phyloP scores from a whole-genome alignment of 2,113 vertebrate species.

The Myocastor coypus region DNA sequence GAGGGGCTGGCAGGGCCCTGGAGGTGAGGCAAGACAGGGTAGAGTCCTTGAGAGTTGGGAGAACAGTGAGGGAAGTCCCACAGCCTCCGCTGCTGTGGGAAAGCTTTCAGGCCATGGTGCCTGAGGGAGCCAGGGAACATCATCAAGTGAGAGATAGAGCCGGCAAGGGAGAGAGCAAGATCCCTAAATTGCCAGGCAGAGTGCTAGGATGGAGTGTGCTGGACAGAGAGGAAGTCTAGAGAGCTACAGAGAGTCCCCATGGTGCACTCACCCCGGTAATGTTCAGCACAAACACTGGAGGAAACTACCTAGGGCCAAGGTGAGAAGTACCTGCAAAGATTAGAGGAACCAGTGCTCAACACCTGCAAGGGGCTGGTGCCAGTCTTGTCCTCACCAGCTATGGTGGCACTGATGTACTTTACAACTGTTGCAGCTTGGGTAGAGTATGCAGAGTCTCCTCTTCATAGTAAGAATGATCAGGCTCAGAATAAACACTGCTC shows the following conservation, averaged over 20 bases:
- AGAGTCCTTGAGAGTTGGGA: neutral
- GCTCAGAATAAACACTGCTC: neutral
- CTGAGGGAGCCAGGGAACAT: neutral
- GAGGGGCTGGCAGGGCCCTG: neutral
- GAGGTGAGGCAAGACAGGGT: neutral
- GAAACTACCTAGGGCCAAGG: neutral
- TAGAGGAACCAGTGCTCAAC: accelerated
- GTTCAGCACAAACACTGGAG: neutral
- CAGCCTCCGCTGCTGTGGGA: neutral
- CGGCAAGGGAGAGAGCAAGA: too few relatives aligned
- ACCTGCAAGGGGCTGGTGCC: accelerated
- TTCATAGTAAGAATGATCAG: accelerated
- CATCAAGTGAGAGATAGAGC: neutral
- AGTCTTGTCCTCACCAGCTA: accelerated
- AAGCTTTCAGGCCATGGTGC: neutral
- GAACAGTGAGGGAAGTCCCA: neutral
- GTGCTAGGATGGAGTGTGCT: neutral
- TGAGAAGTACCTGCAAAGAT: neutral
- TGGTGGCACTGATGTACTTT: too few relatives aligned
- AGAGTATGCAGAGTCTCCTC: neutral
- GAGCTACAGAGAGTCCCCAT: neutral
- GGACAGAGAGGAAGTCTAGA: neutral
- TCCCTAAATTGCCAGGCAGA: neutral
- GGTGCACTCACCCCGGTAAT: too few relatives aligned
- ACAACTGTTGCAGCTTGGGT: accelerated